phyloP scores from a whole-genome alignment of 2,113 vertebrate species.

The Festucalex cinctus region DNA sequence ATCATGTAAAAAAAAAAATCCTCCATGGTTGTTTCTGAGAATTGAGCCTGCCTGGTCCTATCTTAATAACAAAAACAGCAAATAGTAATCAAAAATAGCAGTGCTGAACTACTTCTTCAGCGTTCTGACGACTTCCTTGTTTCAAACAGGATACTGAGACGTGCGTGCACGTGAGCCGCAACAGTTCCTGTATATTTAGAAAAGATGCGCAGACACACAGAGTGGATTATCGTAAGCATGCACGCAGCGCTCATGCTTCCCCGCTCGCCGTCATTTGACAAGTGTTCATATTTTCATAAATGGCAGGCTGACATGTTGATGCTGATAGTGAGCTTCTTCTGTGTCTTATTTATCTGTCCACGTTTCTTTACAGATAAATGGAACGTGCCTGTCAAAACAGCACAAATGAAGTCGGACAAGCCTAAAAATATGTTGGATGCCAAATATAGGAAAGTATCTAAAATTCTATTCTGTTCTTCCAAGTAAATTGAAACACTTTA shows the following conservation, averaged over 20 bases:
- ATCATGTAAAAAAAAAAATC: constrained; percentile 36
- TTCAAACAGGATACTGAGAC: constrained; percentile 81
- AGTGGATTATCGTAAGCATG: constrained; percentile 12
- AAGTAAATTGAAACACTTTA: background rate
- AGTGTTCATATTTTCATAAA: constrained; percentile 31
- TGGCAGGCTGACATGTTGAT: constrained; percentile 13
- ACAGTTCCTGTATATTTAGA: constrained; percentile 36
- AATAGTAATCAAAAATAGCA: constrained; percentile 5
- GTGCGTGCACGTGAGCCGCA: constrained; percentile 30
- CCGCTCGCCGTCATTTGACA: background rate
- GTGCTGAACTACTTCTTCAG: constrained; percentile 7
- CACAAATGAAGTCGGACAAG: background rate
- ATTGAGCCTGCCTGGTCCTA: constrained; percentile 1
- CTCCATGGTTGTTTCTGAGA: constrained; percentile 45
- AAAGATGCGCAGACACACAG: constrained; percentile 4
- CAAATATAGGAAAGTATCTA: background rate
- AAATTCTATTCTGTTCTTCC: background rate
- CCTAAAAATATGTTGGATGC: background rate
- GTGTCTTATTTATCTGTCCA: background rate
- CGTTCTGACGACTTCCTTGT: constrained; percentile 72
- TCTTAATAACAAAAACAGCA: background rate
- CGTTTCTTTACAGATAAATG: constrained; percentile 1
- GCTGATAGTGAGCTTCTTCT: constrained; percentile 55
- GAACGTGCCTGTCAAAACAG: constrained; percentile 8
- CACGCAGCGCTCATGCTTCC: background rate